Conservation (phyloP, 2,113 vertebrate species). For the Hippolais icterina region DNA sequence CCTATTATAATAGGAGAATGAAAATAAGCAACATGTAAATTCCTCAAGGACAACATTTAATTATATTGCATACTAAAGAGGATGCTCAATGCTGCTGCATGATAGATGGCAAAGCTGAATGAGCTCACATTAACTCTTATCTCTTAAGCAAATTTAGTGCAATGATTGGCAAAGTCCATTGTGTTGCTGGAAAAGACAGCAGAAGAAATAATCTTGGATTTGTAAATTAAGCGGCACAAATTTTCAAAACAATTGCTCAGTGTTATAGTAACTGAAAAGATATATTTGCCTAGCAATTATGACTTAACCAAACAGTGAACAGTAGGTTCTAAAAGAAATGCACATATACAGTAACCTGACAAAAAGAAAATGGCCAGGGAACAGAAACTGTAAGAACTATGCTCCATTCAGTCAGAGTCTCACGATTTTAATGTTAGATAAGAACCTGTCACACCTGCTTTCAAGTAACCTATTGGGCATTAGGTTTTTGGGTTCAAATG, state of each 20-base stretch:
- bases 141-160: not conserved
- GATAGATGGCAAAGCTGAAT: not conserved
- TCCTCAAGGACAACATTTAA: slow-evolving; percentile 22
- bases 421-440: not conserved
- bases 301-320: not conserved
- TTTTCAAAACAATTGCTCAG: slow-evolving; percentile 3
- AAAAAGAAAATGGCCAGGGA: not conserved
- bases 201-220: slow-evolving; percentile 10
- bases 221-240: not conserved
- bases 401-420: not conserved
- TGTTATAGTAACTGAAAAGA: not conserved
- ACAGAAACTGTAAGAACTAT: not conserved
- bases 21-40: not conserved
- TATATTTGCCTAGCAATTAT: not conserved
- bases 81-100: not conserved
- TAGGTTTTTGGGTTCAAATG: not conserved
- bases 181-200: not conserved
- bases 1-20: not conserved
- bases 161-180: not conserved
- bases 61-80: not conserved
- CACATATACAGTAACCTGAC: not conserved
- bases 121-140: not conserved
- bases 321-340: not conserved
- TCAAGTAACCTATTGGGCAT: not conserved
- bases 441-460: not conserved